Evolutionary conservation across 2,113 vertebrate genomes (phyloP).

Genomic region (Glaucidium brasilianum): DNA sequence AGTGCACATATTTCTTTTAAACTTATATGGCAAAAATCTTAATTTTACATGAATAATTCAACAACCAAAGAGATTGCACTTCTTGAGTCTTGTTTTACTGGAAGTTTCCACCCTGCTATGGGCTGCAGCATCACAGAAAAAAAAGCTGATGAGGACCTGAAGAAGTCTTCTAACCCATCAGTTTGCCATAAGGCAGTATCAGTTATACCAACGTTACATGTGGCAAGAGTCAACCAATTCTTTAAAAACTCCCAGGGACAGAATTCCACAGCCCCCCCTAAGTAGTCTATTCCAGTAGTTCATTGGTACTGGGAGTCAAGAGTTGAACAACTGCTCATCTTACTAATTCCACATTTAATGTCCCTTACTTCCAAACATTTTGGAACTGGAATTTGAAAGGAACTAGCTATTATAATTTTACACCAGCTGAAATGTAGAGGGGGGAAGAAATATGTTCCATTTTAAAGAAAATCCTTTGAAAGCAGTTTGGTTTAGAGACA

Average conservation of each 20-base stretch:
- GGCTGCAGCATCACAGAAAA: not conserved
- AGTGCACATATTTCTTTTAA: not conserved
- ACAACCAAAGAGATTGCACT: not conserved
- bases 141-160: not conserved
- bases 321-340: not conserved
- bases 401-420: not conserved
- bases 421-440: not conserved
- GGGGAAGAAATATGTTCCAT: not conserved
- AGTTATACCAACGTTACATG: not conserved
- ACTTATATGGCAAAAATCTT: not conserved
- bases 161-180: not conserved
- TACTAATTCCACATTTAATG: not conserved
- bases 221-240: not conserved
- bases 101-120: not conserved
- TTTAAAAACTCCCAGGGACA: not conserved
- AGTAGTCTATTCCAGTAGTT: not conserved
- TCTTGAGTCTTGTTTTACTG: not conserved
- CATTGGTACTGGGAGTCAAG: not conserved
- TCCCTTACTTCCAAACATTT: not conserved
- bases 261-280: not conserved
- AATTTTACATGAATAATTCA: not conserved
- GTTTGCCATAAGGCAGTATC: not conserved
- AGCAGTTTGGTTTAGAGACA: not conserved
- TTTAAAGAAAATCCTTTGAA: not conserved
- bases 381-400: not conserved